These are phyloP conservation scores for Larimichthys crocea DNA, from an alignment of 2,113 vertebrate genomes.

Conservation along the genomic window DNA sequence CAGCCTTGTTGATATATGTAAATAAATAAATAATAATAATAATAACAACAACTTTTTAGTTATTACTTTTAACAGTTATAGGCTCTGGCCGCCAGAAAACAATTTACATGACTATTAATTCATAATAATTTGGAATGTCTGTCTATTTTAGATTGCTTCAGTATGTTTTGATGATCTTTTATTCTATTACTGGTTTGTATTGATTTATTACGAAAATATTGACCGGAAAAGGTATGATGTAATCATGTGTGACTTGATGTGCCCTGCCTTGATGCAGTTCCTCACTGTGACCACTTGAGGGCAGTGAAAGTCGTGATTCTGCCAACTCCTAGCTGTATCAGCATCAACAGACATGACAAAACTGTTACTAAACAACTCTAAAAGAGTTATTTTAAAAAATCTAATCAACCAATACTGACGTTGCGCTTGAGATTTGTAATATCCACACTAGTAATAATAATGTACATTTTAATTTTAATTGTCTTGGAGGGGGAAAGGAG, in stretches of 20 bases:
- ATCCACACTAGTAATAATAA: too few relatives aligned
- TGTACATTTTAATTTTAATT: neutral
- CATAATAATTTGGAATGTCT: too few relatives aligned
- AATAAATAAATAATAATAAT: neutral
- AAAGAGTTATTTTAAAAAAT: too few relatives aligned
- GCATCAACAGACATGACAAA: neutral
- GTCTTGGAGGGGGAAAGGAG: neutral
- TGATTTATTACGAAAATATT: neutral
- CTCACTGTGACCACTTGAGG: neutral
- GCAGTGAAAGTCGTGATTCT: neutral
- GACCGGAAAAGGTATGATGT: neutral
- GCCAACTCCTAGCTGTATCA: neutral
- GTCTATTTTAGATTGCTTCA: neutral
- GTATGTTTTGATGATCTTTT: neutral
- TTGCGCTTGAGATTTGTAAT: neutral
- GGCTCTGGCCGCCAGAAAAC: too few relatives aligned
- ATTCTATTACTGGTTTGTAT: too few relatives aligned
- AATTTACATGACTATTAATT: too few relatives aligned
- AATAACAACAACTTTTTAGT: too few relatives aligned
- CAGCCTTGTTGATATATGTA: neutral
- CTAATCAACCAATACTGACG: neutral
- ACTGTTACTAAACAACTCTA: neutral
- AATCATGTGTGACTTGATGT: neutral
- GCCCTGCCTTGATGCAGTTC: neutral
- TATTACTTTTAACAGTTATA: too few relatives aligned